Conservation (phyloP, 2,888 invertebrate species). For the Dyspetes luteomarginatus region DNA sequence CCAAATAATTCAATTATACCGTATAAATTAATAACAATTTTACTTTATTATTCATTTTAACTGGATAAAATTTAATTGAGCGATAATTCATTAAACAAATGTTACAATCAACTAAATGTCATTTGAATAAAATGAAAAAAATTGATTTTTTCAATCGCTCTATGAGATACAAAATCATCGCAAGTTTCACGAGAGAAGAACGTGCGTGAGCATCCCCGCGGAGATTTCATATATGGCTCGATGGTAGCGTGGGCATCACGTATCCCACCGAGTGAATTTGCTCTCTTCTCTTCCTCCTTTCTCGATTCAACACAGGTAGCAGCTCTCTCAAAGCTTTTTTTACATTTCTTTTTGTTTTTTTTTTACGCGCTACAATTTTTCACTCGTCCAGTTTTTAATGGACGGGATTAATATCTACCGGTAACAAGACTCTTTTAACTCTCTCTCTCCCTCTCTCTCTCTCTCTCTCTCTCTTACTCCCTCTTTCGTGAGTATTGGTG, state of each 20-base stretch:
- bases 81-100: too few species aligned
- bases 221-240: slow-evolving; percentile 52
- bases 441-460: slow-evolving; percentile 37
- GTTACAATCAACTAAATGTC: too few species aligned
- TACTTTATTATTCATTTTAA: too few species aligned
- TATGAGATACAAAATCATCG: slow-evolving; percentile 40
- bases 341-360: slow-evolving; percentile 70
- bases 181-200: slow-evolving; percentile 49
- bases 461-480: background rate
- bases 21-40: too few species aligned
- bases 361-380: slow-evolving; percentile 79
- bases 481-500: background rate
- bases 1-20: too few species aligned
- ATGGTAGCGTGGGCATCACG: slow-evolving; percentile 65
- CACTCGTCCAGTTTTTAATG: slow-evolving; percentile 83
- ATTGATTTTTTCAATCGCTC: too few species aligned
- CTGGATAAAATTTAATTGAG: too few species aligned
- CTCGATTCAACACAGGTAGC: slow-evolving; percentile 78
- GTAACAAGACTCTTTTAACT: slow-evolving; percentile 82
- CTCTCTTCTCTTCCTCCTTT: slow-evolving; percentile 19
- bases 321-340: slow-evolving; percentile 52
- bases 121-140: too few species aligned
- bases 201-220: slow-evolving; percentile 54
- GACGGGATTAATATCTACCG: slow-evolving; percentile 82
- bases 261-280: slow-evolving; percentile 54